phyloP scores from a whole-genome alignment of 2,113 vertebrate genomes.

The Gallinago undulata region DNA sequence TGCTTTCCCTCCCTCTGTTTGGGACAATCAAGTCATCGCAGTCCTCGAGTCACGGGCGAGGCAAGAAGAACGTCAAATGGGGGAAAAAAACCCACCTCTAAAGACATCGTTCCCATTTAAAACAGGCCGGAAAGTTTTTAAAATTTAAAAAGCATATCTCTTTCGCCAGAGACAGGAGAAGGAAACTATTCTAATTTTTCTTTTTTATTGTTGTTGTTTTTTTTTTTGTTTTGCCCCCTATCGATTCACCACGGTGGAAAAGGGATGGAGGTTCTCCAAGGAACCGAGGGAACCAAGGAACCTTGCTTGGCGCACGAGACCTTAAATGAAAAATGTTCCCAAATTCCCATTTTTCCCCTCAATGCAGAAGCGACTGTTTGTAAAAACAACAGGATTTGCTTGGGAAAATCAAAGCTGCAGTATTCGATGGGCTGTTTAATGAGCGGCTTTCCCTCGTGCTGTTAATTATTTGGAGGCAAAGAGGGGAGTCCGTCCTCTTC shows the following conservation, averaged over 20 bases:
- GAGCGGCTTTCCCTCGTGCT: background rate
- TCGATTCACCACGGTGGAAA: background rate
- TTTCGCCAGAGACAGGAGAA: background rate
- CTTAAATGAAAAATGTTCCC: background rate
- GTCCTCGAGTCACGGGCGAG: background rate
- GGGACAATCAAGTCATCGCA: conserved; percentile 8
- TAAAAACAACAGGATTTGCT: background rate
- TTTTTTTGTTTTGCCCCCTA: background rate
- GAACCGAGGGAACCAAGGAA: background rate
- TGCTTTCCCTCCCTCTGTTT: conserved; percentile 6
- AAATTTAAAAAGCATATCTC: background rate
- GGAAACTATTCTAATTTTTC: background rate
- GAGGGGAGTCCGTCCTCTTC: background rate
- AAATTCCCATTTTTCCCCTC: background rate
- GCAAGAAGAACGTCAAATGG: background rate
- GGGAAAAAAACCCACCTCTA: background rate
- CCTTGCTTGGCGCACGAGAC: background rate
- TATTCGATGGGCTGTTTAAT: background rate
- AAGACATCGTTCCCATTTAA: conserved; percentile 41
- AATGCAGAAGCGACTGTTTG: background rate
- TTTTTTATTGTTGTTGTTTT: too few species aligned
- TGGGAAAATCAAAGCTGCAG: background rate
- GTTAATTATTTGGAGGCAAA: background rate
- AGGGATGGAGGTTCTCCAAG: background rate
- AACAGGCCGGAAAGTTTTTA: conserved; percentile 38